A percentile compares a stretch with the other conserved stretches of the same genome.
Conservation (phyloP, 2,888 invertebrate genomes). For the Carcina quercana region DNA sequence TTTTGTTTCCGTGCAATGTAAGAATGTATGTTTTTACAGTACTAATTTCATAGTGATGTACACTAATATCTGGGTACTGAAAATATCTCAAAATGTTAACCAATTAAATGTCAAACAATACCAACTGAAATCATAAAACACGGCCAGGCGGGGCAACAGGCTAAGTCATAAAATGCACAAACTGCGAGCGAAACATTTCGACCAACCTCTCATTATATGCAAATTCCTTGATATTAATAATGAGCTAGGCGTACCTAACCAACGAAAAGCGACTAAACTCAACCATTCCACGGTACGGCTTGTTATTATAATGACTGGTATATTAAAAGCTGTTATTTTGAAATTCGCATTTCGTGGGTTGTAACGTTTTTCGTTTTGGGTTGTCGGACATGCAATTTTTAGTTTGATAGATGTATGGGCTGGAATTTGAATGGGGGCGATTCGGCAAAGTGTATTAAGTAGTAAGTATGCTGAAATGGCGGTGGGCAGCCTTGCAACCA, state of each 20-base stretch:
- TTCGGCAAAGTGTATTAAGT: too few relatives aligned
- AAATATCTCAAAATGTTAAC: too few relatives aligned
- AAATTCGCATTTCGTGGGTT: conserved; percentile 40
- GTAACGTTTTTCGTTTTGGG: conserved; percentile 26
- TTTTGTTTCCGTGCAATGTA: too few relatives aligned
- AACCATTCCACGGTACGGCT: conserved; percentile 26
- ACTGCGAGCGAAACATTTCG: conserved; percentile 28
- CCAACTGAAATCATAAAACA: too few relatives aligned
- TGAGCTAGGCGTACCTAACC: conserved; percentile 33
- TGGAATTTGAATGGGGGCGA: too few relatives aligned
- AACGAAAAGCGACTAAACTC: conserved; percentile 28
- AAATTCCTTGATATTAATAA: conserved; percentile 45
- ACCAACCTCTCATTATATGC: conserved; percentile 41
- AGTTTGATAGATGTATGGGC: too few relatives aligned
- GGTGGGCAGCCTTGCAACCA: too few relatives aligned
- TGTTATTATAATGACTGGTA: conserved; percentile 40
- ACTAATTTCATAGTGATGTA: too few relatives aligned
- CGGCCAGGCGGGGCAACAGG: conserved; percentile 3
- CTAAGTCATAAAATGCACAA: conserved; percentile 28
- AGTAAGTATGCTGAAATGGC: too few relatives aligned
- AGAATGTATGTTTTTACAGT: too few relatives aligned
- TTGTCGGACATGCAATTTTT: conserved; percentile 43
- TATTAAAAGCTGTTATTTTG: conserved; percentile 47
- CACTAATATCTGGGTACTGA: too few relatives aligned
- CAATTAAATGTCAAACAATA: too few relatives aligned